Base-by-base conservation (phyloP, 2,797 vertebrate genomes). In the Meriones psammophilus region DNA sequence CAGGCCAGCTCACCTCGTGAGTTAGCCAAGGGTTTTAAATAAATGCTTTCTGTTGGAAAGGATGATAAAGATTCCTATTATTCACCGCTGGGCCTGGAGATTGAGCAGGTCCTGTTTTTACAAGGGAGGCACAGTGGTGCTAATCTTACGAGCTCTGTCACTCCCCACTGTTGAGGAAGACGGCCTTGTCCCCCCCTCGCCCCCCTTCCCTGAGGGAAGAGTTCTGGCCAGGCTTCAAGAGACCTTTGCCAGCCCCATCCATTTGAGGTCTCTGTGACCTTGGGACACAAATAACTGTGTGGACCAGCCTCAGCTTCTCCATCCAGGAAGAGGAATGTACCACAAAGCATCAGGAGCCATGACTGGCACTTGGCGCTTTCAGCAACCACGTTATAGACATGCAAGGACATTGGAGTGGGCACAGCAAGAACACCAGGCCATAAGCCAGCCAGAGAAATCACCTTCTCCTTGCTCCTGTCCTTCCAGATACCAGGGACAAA, bases 41-140 rank as follows among this genome's bases (percentile, higher is more conserved):
- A 98, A 98, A 98, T 90, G 97, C 97, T 97, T 98, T 98, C 97
- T 98, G 98, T 98, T 95, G 97, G 98, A 98, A 98, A 98, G 97
- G 97, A 98, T 98, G 98, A 98, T 98, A 98, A 98, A 98, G 95
- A 69, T 96, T 95, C 96, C 97, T 96, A 92, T 98, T 98, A 98
- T 97, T 98, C 98, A 97, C 88, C 28, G 46, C 96, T 7, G 66
- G 96, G 97, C 89, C 80, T 94, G 81, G 94, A 97, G 96, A 95
- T 96, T 91, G 97, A 97, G 94, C 92, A 88, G 83, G 96, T 96
- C 95, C 64, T 89, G 93, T 69, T 74, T 97, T 97, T 46, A 77
- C 86, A 58, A 42, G 0, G 0, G 92, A 97, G 97, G 92, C 88
- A 64, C 94, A 81, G 92, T 94, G 54, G 94, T 42, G 91, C 91